Conservation (phyloP, 2,888 invertebrate species). For the Drosophila colorata region DNA sequence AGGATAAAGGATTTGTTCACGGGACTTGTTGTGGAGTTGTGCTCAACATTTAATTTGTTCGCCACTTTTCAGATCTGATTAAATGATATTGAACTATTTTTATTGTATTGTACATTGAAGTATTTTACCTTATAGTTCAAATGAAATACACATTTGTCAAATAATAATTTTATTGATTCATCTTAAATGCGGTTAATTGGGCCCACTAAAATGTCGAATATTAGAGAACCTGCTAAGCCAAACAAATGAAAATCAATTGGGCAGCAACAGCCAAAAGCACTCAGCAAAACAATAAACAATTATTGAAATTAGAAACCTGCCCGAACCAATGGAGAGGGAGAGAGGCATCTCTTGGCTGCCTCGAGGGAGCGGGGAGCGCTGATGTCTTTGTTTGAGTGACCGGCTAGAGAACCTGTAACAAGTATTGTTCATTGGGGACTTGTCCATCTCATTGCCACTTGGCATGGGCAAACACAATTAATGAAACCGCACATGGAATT, state of each 20-base stretch:
- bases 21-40: too few relatives aligned
- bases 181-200: slow-evolving; percentile 11
- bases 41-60: too few relatives aligned
- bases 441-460: slow-evolving; percentile 71
- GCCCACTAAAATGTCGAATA: neutral
- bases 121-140: too few relatives aligned
- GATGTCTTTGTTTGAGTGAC: slow-evolving; percentile 54
- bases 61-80: too few relatives aligned
- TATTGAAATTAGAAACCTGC: slow-evolving; percentile 72
- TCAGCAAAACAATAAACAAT: slow-evolving; percentile 67
- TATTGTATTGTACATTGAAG: too few relatives aligned
- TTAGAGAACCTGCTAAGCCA: slow-evolving; percentile 15
- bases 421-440: slow-evolving; percentile 41
- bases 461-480: slow-evolving; percentile 76
- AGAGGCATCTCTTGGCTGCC: slow-evolving; percentile 32
- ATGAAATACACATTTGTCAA: too few relatives aligned
- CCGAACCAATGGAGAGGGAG: slow-evolving; percentile 36
- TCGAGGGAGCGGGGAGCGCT: slow-evolving; percentile 1
- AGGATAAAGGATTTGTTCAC: too few relatives aligned
- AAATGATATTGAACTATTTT: too few relatives aligned
- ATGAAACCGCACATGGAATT: slow-evolving; percentile 73
- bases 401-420: slow-evolving; percentile 70
- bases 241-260: slow-evolving; percentile 35
- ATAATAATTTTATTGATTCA: neutral
- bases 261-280: slow-evolving; percentile 52